Evolutionary conservation across 2,888 invertebrate species (phyloP), one percentile per base, ranked within the genome.

Genomic region (Piscicola geometra): DNA sequence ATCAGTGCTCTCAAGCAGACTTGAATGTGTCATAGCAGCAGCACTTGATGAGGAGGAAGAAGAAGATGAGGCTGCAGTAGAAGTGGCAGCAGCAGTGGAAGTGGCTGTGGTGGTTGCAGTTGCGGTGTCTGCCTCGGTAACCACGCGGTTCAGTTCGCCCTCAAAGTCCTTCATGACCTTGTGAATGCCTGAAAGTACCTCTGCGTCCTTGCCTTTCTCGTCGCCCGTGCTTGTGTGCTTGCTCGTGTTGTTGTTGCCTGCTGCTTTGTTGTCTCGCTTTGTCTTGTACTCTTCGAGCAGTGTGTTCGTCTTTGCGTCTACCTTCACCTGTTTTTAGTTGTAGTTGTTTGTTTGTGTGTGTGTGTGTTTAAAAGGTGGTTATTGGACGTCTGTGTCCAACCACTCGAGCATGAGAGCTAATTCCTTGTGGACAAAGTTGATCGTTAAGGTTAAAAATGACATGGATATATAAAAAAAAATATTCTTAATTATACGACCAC

Each of bases 241-340:
- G 47, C 52, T 35, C 52, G 32, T 69, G 25, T n/a, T 36, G 28
- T 25, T 52, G 33, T 15, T 15, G n/a, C n/a, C n/a, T n/a, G n/a
- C n/a, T n/a, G n/a, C n/a, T n/a, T n/a, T n/a, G 35, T 56, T 32
- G 21, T 68, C 47, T 78, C 83, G 82, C 78, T 84, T 82, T 73
- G 78, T 78, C 88, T 94, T 94, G 86, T 93, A 97, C 79, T 93
- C 92, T 85, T 96, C 95, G 80, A 98, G 89, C 78, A 94, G 90
- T 77, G 92, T 91, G 88, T 94, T 94, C 82, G 96, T 95, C 89
- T 98, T 98, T 78, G 95, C 94, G 87, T 98, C 98, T 35, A 96
- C 95, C 87, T 94, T 93, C 36, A 88, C 87, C 86, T 87, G 36
- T 5, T 41, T 15, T 9, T 41, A 9, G 41, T 41, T 41, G 41